Evolutionary conservation across 2,888 invertebrate species (phyloP), one percentile per base, ranked within the genome.

Genomic region (Xiphydria camelus): DNA sequence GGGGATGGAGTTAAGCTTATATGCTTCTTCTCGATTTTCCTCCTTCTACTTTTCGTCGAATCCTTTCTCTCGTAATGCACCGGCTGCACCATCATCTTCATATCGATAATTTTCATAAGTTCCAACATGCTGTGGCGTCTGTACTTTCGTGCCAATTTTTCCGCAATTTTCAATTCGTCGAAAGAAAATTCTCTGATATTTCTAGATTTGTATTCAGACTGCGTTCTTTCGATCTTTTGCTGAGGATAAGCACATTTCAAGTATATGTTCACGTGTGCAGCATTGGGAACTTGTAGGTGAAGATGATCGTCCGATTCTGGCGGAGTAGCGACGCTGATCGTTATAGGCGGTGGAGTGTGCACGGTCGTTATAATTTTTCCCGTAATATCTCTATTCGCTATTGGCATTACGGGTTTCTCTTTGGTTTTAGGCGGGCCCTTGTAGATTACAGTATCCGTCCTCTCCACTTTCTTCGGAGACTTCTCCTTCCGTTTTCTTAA

Each of bases 81-180:
- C 10, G 53, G 45, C 32, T 63, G 67, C 0, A 47, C 41, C 62
- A 75, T 63, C 74, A 75, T 68, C 31, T 64, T 65, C 2, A 66
- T 52, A 33, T 75, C 74, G 12, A 75, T 74, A n/a, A 66, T 45
- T 22, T 53, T 57, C 1, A 74, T 65, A n/a, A 75, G 45, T n/a
- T 74, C 71, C 9, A 64, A 37, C 66, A 75, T 74, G 17, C 65
- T 60, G 22, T 55, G 51, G 19, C 54, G 62, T 4, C 68, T 59
- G 37, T 58, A 63, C 10, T 62, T 65, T 4, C 54, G 48, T 1
- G 25, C 40, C n/a, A 64, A 32, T 45, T 53, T 59, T 4, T 61
- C 57, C 19, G 50, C 29, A 3, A 4, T 2, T 12, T 14, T 29
- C 9, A 4, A 9, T 7, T 29, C 29, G 15, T 29, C 15, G 4